Base-by-base conservation (phyloP, 2,113 vertebrate genomes). In the Oxyura jamaicensis region DNA sequence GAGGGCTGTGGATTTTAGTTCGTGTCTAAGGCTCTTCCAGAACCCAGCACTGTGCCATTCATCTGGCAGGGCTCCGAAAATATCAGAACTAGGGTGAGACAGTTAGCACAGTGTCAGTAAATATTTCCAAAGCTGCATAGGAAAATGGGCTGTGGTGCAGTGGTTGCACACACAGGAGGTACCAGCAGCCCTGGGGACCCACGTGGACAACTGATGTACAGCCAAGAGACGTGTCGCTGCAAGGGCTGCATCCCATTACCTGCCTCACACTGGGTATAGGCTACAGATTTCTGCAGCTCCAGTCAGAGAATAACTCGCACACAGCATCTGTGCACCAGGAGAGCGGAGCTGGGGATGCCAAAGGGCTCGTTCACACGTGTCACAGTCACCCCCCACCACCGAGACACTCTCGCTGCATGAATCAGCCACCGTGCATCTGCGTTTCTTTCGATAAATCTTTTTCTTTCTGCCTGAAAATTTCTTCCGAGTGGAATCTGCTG, bases 251-350 rank as follows among this genome's bases (percentile, higher is more conserved):
- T 59, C 66, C 58, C 83, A 41, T 85, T 88, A 28, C 90, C 33
- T 60, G 62, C 94, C 82, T 75, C 67, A 56, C 71, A 39, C 1
- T 69, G 10, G 12, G 58, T 79, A 83, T 29, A 42, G 92, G 85
- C 78, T 91, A 87, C 2, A 11, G 92, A 87, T 95, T 95, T 68
- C 88, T 83, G 74, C 66, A 62, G 56, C 66, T 85, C 74, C 58
- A 8, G 13, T 18, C 0, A 0, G 74, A 60, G 46, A 87, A 59
- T 82, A 65, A 84, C 87, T 52, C 7, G 7, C 4, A 44, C 7
- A 4, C 44, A 33, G 59, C 50, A 15, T 59, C 0, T 0, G 25
- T 82, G 77, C 59, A 76, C 31, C 82, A 20, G 22, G 58, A 23
- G 52, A 67, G 55, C 1, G 0, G 56, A 66, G 28, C 41, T 86